Conservation (phyloP, 2,797 vertebrate species). For the Darevskia mixta region DNA sequence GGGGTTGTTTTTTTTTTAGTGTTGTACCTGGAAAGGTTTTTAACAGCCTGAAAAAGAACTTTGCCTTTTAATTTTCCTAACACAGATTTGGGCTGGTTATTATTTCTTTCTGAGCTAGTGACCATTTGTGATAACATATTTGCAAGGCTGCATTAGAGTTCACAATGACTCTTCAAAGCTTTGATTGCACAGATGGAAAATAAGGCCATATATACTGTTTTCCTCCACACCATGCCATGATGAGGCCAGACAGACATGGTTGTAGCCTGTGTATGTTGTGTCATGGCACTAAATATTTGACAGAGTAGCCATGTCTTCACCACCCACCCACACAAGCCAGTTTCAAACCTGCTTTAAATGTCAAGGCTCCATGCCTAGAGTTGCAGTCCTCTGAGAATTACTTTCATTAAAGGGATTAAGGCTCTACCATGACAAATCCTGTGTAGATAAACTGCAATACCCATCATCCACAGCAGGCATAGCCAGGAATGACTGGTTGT, state of each 20-base stretch:
- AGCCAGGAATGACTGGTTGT: no score
- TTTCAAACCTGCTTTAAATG: background rate
- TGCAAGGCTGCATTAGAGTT: background rate
- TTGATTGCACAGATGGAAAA: background rate
- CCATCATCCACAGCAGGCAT: no score
- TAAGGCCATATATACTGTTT: background rate
- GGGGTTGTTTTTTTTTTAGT: no score
- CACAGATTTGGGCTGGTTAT: background rate
- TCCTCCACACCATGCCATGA: background rate
- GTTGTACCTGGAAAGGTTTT: no score
- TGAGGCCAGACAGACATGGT: background rate
- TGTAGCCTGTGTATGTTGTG: background rate
- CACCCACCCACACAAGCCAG: no score
- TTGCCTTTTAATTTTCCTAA: background rate
- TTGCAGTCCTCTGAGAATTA: background rate
- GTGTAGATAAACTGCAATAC: no score
- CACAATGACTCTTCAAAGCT: background rate
- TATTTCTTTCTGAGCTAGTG: background rate
- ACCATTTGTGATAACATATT: background rate
- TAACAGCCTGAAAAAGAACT: no score
- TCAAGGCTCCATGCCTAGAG: background rate
- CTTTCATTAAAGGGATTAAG: background rate
- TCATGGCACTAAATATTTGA: background rate
- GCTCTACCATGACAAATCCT: background rate
- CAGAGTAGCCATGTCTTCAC: background rate